Conservation (phyloP, 2,888 invertebrate genomes). For the Apotomis capreana region DNA sequence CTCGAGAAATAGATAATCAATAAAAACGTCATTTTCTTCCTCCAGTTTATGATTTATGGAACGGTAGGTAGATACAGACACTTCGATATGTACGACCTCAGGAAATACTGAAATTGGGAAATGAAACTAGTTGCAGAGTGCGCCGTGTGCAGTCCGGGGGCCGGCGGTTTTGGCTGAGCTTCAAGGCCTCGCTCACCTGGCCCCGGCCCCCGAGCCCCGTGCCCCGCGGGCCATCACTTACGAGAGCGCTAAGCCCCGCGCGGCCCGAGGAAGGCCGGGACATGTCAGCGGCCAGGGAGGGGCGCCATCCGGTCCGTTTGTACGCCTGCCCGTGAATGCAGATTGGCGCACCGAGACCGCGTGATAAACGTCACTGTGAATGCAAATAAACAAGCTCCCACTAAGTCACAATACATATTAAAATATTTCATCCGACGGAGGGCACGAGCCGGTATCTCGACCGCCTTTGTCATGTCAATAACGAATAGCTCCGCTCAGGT, state of each 20-base stretch:
- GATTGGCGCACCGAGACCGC: neutral
- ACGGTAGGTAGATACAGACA: too few relatives aligned
- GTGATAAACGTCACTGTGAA: constrained; percentile 10
- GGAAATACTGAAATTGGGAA: neutral
- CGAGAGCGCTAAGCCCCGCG: neutral
- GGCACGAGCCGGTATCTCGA: neutral
- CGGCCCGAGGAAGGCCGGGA: neutral
- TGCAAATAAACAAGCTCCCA: constrained; percentile 5
- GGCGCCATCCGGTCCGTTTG: neutral
- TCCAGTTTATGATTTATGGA: too few relatives aligned
- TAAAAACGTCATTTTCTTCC: too few relatives aligned
- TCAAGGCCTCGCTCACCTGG: constrained; percentile 16
- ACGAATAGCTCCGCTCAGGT: constrained; percentile 2
- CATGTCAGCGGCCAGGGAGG: neutral
- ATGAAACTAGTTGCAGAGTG: neutral
- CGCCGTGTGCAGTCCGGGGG: neutral
- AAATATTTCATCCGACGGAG: neutral
- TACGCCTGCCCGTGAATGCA: constrained; percentile 1
- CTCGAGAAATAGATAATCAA: too few relatives aligned
- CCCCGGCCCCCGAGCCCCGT: neutral
- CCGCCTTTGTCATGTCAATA: constrained; percentile 12
- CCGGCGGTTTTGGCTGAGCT: constrained; percentile 15
- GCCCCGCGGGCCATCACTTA: neutral
- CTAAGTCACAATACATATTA: constrained; percentile 12
- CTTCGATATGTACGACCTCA: neutral